Base-by-base conservation (phyloP, 2,888 invertebrate genomes). In the Oxyteleia sp. region DNA sequence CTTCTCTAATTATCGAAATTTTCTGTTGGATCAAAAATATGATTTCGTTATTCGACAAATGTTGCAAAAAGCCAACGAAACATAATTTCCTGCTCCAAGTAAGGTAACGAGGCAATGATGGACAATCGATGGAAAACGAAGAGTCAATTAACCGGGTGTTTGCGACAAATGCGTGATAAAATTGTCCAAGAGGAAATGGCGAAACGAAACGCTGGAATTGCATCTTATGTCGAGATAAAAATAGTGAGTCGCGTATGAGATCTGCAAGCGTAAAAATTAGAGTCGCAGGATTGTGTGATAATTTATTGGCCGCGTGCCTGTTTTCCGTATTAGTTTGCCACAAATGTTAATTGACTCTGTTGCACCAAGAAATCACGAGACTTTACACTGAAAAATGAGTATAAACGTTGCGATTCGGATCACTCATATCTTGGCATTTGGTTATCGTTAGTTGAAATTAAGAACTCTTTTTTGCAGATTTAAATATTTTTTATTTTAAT, bases 261-360 rank as follows among this genome's bases (percentile, higher is more conserved):
- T 55, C 57, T 41, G 80, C 18, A 80, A 72, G 80, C 66, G 35
- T 66, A 80, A 80, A 80, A 80, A 80, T 80, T 80, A 80, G 66
- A 80, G 72, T 66, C 53, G 35, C 61, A 57, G 59, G 45, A 66
- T 66, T 26, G 57, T 49, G 79, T 59, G 79, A 80, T 80, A 63
- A 80, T 80, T 72, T 66, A 72, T 72, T 66, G 63, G 55, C 55
- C 43, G 61, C 78, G 63, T 38, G 78, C 63, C 69, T 69, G 78
- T 69, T 78, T 78, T 69, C 78, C 69, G 69, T 63, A 45, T 78
- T 69, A 69, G 38, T 32, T 76, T 29, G 72, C 43, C 29, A 38
- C 41, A 41, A 66, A 68, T 64, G 74, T 74, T 66, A 75, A 64
- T 75, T 64, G 55, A 75, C 38, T 64, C 55, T 41, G 20, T 41